phyloP scores from a whole-genome alignment of 2,797 vertebrate genomes.

The Xerus rutilus region DNA sequence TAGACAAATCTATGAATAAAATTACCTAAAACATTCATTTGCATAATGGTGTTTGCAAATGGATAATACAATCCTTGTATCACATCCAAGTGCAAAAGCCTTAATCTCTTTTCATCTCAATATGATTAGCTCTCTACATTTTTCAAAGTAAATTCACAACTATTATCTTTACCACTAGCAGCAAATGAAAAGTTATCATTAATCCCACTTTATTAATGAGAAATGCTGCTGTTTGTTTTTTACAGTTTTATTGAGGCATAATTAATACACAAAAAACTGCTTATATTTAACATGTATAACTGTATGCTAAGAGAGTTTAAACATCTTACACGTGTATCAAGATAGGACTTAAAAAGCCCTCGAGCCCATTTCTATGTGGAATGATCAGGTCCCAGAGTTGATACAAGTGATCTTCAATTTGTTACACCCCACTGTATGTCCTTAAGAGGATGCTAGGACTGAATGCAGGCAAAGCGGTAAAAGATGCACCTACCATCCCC shows the following conservation, averaged over 20 bases:
- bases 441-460: neutral
- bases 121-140: neutral
- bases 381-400: neutral
- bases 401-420: neutral
- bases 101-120: neutral
- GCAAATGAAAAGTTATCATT: conserved; percentile 33
- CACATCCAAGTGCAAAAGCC: neutral
- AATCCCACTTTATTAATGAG: conserved; percentile 22
- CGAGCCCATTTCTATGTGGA: neutral
- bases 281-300: neutral
- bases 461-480: neutral
- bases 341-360: neutral
- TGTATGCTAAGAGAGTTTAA: neutral
- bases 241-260: neutral
- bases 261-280: neutral
- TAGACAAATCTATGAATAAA: neutral
- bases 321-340: neutral
- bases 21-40: conserved; percentile 16
- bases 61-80: neutral
- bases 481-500: neutral
- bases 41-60: neutral
- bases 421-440: neutral
- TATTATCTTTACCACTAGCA: conserved; percentile 1
- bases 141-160: conserved; percentile 26
- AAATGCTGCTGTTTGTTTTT: conserved; percentile 35